Conservation (phyloP, 1,140 invertebrate species). For the Drosophila sproati region DNA sequence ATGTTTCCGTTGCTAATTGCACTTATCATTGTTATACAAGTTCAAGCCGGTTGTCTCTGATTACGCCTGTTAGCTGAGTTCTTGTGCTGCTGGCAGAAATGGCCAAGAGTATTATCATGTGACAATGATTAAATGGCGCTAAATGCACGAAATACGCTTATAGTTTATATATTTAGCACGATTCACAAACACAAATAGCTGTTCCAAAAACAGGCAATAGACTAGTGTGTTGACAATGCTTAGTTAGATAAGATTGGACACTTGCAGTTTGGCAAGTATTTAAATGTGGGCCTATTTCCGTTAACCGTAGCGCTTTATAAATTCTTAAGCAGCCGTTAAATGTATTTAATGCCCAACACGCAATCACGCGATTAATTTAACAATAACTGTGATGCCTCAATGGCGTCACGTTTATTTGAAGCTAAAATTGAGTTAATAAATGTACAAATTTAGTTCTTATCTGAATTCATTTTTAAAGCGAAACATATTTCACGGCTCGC, state of each 20-base stretch:
- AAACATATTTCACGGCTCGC: neutral
- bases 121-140: constrained; percentile 35
- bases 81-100: neutral
- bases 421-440: too few relatives aligned
- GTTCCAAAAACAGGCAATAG: constrained; percentile 6
- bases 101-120: constrained; percentile 52
- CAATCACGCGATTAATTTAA: neutral
- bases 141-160: constrained; percentile 46
- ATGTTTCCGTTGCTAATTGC: constrained; percentile 58
- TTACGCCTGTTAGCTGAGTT: constrained; percentile 20
- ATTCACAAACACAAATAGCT: neutral
- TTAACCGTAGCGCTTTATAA: neutral
- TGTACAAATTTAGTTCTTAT: too few relatives aligned
- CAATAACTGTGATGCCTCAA: neutral
- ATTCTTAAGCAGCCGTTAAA: neutral
- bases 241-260: constrained; percentile 23
- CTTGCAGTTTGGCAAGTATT: neutral
- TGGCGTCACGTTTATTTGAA: too few relatives aligned
- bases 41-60: constrained; percentile 37
- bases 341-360: neutral
- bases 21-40: constrained; percentile 59
- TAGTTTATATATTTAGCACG: constrained; percentile 37
- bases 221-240: constrained; percentile 10
- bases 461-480: too few relatives aligned
- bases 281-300: neutral